phyloP scores from a whole-genome alignment of 2,113 vertebrate species.

The Malurus alboscapulatus region DNA sequence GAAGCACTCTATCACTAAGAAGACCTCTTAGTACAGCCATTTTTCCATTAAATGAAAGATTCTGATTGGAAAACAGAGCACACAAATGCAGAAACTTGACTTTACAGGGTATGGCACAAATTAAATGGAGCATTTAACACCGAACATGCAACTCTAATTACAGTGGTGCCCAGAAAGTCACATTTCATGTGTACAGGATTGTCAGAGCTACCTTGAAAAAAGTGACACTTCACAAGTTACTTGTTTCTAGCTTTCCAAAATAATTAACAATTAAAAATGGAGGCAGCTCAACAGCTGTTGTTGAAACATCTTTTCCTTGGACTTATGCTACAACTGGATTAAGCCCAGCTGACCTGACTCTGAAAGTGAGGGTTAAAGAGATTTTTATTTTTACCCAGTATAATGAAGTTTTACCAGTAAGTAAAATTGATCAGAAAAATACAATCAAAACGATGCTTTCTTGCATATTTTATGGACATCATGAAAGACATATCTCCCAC shows the following conservation, averaged over 20 bases:
- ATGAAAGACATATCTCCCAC: not conserved
- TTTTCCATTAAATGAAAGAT: not conserved
- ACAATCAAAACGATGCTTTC: not conserved
- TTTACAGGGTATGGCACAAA: not conserved
- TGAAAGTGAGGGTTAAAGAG: not conserved
- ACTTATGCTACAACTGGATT: not conserved
- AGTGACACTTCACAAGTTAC: not conserved
- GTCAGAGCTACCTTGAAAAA: not conserved
- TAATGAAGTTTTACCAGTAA: not conserved
- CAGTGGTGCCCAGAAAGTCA: not conserved
- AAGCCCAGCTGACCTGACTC: not conserved
- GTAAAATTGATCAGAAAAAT: constrained; percentile 14
- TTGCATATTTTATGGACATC: not conserved
- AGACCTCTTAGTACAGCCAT: not conserved
- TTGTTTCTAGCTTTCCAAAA: not conserved
- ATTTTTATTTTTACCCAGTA: not conserved
- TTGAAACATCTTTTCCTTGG: not conserved
- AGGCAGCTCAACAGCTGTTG: not conserved
- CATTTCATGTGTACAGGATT: not conserved
- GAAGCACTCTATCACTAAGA: not conserved
- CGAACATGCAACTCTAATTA: not conserved
- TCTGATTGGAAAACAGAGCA: not conserved
- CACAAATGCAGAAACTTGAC: not conserved
- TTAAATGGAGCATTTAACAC: not conserved
- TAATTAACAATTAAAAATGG: not conserved